These are phyloP conservation scores for Carpatolechia fugitivella DNA, from an alignment of 2,888 invertebrate species.

Conservation along the genomic window DNA sequence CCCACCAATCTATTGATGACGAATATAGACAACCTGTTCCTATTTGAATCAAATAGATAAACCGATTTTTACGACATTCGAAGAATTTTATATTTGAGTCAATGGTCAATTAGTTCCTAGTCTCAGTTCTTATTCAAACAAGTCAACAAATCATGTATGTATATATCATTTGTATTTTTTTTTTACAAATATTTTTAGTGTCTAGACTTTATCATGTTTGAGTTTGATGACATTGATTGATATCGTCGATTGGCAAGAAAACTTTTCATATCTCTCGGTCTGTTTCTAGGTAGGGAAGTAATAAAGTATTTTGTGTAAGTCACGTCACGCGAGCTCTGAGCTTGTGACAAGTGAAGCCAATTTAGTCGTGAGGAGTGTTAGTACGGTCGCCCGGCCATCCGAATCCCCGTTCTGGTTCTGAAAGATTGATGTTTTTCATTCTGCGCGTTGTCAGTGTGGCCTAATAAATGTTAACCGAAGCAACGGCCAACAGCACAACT, in stretches of 20 bases:
- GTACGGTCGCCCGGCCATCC: background rate
- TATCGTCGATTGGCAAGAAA: background rate
- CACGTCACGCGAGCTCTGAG: slow-evolving; percentile 43
- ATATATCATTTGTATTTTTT: background rate
- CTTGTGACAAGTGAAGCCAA: slow-evolving; percentile 53
- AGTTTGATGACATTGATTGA: background rate
- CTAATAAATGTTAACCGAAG: too few species aligned
- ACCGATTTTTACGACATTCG: background rate
- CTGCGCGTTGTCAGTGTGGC: background rate
- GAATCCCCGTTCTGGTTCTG: background rate
- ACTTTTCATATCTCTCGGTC: background rate
- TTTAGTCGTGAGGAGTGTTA: slow-evolving; percentile 35
- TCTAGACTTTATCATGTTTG: background rate
- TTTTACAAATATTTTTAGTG: background rate
- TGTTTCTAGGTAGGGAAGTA: slow-evolving; percentile 26
- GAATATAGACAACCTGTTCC: background rate
- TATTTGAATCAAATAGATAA: background rate
- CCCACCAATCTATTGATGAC: background rate
- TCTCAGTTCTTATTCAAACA: background rate
- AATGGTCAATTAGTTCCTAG: background rate
- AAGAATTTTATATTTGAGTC: slow-evolving; percentile 2
- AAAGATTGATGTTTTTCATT: background rate
- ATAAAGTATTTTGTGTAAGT: slow-evolving; percentile 42
- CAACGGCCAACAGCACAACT: background rate
- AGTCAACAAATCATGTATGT: background rate